Percentiles rank a stretch among this genome's conserved stretches.
Evolutionary conservation across 2,113 vertebrate species (phyloP).

Genomic region (Gambusia affinis): DNA sequence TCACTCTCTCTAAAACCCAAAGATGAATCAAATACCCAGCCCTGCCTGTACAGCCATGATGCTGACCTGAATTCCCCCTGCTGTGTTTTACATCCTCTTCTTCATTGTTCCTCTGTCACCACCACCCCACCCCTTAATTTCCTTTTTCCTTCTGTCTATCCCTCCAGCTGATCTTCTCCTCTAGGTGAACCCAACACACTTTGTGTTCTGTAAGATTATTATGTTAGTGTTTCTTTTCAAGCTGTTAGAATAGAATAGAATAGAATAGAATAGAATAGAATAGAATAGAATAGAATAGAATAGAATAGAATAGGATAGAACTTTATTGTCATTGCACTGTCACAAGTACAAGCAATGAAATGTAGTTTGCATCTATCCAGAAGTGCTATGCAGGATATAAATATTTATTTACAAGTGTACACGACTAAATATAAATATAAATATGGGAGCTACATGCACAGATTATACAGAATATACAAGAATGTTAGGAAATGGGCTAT

Average conservation of each 20-base stretch:
- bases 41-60: conserved; percentile 44
- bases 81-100: conserved; percentile 44
- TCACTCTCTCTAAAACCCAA: conserved; percentile 36
- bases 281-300: no score
- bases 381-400: no score
- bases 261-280: no score
- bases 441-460: no score
- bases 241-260: neutral
- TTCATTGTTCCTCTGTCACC: conserved; percentile 50
- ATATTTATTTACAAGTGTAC: no score
- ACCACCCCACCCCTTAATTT: conserved; percentile 54
- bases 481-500: no score
- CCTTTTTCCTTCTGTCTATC: conserved; percentile 40
- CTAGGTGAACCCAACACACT: conserved; percentile 34
- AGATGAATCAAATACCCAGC: conserved; percentile 42
- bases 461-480: no score
- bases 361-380: no score
- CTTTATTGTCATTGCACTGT: no score
- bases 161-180: conserved; percentile 45
- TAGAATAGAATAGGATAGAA: no score
- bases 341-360: no score
- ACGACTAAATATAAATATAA: no score
- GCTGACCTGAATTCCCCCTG: conserved; percentile 64
- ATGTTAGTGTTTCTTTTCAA: conserved; percentile 26
- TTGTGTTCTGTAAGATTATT: conserved; percentile 8